Evolutionary conservation across 2,888 invertebrate genomes (phyloP).

Genomic region (Pseudococcus longispinus): DNA sequence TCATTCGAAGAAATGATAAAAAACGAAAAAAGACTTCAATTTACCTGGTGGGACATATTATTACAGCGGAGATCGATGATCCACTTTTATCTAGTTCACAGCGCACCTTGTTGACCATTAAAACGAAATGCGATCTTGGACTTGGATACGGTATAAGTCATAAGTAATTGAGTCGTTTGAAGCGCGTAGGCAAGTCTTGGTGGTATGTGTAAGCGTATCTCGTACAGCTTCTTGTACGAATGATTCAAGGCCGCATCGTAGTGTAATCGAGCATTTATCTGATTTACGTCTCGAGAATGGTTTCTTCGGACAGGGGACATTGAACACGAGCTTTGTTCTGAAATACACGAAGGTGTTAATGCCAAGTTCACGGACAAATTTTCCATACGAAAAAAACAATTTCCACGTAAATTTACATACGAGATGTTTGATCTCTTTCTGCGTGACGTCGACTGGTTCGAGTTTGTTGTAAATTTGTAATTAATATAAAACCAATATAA

Average conservation of each 20-base stretch:
- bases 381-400: neutral
- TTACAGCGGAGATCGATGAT: neutral
- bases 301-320: neutral
- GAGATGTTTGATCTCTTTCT: neutral
- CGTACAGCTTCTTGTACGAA: neutral
- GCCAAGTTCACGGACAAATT: neutral
- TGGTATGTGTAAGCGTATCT: neutral
- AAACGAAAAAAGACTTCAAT: no score
- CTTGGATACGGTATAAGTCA: neutral
- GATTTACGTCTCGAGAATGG: neutral
- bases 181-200: neutral
- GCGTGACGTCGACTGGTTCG: no score
- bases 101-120: constrained; percentile 12
- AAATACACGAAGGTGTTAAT: neutral
- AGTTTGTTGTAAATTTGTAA: no score
- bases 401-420: neutral
- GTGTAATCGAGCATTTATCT: neutral
- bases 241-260: neutral
- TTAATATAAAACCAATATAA: neutral
- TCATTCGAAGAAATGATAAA: no score
- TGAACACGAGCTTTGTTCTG: neutral
- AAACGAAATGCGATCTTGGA: neutral
- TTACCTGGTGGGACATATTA: no score
- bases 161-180: constrained; percentile 4
- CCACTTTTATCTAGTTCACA: neutral